A percentile compares a stretch with the other conserved stretches of the same genome.
Evolutionary conservation across 64 coral and sea anemone genomes (phyloP).

Genomic region (Montipora efflorescens): DNA sequence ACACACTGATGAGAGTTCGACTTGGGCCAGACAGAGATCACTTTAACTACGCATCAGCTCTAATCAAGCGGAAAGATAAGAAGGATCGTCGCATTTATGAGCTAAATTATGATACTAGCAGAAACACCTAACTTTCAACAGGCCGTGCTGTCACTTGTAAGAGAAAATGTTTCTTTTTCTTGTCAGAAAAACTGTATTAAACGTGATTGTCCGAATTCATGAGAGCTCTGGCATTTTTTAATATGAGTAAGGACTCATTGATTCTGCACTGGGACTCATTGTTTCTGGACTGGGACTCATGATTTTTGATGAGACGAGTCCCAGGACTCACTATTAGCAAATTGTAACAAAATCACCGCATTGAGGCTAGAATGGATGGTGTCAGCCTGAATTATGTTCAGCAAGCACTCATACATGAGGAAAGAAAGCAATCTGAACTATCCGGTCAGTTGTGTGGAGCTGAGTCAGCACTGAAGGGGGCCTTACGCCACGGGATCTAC

Average conservation of each 20-base stretch:
- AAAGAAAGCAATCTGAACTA: too few relatives aligned
- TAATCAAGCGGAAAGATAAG: conserved; percentile 55
- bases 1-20: conserved; percentile 62
- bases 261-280: neutral
- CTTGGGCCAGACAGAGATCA: conserved; percentile 63
- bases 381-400: too few relatives aligned
- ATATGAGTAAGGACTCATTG: neutral
- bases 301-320: neutral
- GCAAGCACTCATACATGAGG: too few relatives aligned
- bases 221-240: neutral
- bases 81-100: conserved; percentile 66
- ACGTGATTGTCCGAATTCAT: neutral
- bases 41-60: conserved; percentile 28
- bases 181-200: neutral
- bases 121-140: neutral
- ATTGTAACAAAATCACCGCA: neutral
- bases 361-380: too few relatives aligned
- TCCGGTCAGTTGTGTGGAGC: too few relatives aligned
- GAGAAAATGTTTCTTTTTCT: neutral
- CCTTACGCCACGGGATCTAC: too few relatives aligned
- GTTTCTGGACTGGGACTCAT: neutral
- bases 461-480: too few relatives aligned
- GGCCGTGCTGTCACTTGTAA: neutral
- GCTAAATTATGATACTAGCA: conserved; percentile 27
- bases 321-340: neutral